Conservation (phyloP, 2,888 invertebrate genomes). For the Synanthedon andrenaeformis region DNA sequence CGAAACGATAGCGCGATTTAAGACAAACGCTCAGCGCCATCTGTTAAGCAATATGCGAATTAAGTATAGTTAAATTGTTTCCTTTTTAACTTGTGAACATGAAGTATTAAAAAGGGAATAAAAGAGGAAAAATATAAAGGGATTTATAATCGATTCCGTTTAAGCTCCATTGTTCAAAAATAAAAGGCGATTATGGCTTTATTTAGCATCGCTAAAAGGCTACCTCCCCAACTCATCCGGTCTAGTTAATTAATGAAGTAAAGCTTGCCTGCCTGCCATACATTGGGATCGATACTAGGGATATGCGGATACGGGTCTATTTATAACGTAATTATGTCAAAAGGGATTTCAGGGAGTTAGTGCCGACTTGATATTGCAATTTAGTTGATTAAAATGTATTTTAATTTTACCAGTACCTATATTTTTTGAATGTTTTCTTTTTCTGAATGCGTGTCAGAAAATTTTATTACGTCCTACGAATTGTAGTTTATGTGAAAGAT, state of each 20-base stretch:
- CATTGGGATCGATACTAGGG: not conserved
- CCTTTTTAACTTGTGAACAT: too few relatives aligned
- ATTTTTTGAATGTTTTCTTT: too few relatives aligned
- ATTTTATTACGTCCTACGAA: too few relatives aligned
- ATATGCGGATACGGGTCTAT: not conserved
- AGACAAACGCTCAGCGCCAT: slow-evolving; percentile 31
- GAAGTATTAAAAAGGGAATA: too few relatives aligned
- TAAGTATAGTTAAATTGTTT: not conserved
- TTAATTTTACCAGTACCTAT: too few relatives aligned
- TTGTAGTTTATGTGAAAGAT: too few relatives aligned
- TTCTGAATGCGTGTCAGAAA: too few relatives aligned
- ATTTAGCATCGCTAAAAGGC: slow-evolving; percentile 20
- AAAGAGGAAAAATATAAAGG: too few relatives aligned
- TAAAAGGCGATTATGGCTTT: slow-evolving; percentile 7
- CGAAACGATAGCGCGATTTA: slow-evolving; percentile 29
- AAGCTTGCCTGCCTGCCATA: slow-evolving; percentile 10
- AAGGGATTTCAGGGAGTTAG: slow-evolving; percentile 9
- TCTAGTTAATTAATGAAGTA: slow-evolving; percentile 53
- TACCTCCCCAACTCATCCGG: slow-evolving; percentile 42
- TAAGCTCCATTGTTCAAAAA: slow-evolving; percentile 5
- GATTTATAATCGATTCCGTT: not conserved
- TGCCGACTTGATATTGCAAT: slow-evolving; percentile 9
- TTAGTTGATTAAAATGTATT: too few relatives aligned
- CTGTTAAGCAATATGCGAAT: slow-evolving; percentile 19
- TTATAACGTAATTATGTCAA: slow-evolving; percentile 9